Evolutionary conservation across 2,888 invertebrate genomes (phyloP).

Genomic region (Operophtera brumata): DNA sequence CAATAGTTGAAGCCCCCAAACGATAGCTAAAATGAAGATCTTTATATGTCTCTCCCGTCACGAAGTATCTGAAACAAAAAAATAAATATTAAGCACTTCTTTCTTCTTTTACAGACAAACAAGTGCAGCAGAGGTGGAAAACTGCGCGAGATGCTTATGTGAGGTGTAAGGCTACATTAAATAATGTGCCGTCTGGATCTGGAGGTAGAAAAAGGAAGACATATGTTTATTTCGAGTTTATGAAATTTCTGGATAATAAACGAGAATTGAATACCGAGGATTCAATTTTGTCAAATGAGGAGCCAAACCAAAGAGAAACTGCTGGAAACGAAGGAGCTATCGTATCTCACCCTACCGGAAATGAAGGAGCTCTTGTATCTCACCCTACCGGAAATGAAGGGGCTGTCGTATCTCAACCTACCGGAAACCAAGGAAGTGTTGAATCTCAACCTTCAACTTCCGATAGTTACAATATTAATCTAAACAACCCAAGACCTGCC

Average conservation of each 20-base stretch:
- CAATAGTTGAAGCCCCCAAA: not conserved
- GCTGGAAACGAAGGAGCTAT: slow-evolving; percentile 13
- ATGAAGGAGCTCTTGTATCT: too few species aligned
- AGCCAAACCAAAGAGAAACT: slow-evolving; percentile 9
- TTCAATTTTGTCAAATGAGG: slow-evolving; percentile 13
- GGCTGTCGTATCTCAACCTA: too few species aligned
- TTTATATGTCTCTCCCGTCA: too few species aligned
- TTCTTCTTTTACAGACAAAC: slow-evolving; percentile 11
- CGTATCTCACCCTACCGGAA: slow-evolving; percentile 8
- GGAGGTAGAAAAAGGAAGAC: slow-evolving; percentile 3
- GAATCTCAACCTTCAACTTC: too few species aligned
- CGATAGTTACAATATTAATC: too few species aligned
- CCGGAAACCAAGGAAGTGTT: too few species aligned
- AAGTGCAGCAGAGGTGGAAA: slow-evolving; percentile 13
- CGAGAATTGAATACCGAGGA: slow-evolving; percentile 9
- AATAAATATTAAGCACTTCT: too few species aligned
- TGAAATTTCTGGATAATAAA: slow-evolving; percentile 14
- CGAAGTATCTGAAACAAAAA: too few species aligned
- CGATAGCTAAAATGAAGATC: not conserved
- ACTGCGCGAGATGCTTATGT: slow-evolving; percentile 9
- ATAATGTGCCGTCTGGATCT: slow-evolving; percentile 2
- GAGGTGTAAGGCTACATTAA: slow-evolving; percentile 7
- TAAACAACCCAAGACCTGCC: too few species aligned
- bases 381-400: too few species aligned
- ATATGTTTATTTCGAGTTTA: slow-evolving; percentile 11